A percentile compares a stretch with the other conserved stretches of the same genome.
Evolutionary conservation across 2,888 invertebrate species (phyloP).

Genomic region (Drosophila colorata): DNA sequence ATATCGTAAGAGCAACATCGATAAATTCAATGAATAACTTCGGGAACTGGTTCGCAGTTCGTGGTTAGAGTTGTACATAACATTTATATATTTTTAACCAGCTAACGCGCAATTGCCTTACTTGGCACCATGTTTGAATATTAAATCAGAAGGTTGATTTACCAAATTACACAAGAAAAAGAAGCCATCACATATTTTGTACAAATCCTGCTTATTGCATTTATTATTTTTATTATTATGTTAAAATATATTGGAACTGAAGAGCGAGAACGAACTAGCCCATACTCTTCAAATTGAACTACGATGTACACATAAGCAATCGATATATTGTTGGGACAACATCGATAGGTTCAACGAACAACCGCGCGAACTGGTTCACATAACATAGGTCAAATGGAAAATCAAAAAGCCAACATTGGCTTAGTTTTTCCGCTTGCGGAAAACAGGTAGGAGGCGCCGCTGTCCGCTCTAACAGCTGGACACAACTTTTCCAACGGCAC

Average conservation of each 20-base stretch:
- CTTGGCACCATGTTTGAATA: no score
- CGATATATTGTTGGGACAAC: conserved; percentile 10
- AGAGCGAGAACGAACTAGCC: no score
- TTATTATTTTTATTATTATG: no score
- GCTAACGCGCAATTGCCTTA: no score
- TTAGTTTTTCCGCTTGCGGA: conserved; percentile 62
- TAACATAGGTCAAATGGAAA: conserved; percentile 7
- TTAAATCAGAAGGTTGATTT: no score
- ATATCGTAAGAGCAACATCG: conserved; percentile 1
- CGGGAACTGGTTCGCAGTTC: conserved; percentile 9
- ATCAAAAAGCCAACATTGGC: conserved; percentile 24
- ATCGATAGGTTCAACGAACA: conserved; percentile 12
- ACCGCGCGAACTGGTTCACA: conserved; percentile 15
- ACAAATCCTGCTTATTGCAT: no score
- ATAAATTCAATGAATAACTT: no score
- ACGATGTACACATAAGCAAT: not conserved
- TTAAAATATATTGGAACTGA: no score
- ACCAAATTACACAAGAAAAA: no score
- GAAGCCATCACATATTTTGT: no score
- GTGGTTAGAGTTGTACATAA: not conserved
- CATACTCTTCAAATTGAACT: not conserved
- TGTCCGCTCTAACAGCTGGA: conserved; percentile 5
- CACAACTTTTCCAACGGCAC: not conserved
- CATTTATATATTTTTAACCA: no score
- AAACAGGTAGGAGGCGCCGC: conserved; percentile 49